Base-by-base conservation (phyloP, 2,888 invertebrate species). In the Ischnura elegans region DNA sequence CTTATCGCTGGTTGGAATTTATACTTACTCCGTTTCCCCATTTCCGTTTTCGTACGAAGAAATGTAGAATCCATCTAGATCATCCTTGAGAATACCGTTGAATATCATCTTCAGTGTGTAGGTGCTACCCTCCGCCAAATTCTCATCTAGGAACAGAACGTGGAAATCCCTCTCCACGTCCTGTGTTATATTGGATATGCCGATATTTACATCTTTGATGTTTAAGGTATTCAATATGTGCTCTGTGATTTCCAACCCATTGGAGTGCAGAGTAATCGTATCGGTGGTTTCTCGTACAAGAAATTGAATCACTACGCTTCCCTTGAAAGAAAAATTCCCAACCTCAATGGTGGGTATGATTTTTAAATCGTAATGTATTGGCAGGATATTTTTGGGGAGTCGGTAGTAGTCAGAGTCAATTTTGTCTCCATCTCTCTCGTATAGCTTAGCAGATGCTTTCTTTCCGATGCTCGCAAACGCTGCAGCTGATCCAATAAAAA, bases 31-130 rank as follows among this genome's bases (percentile, higher is more conserved):
- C 94, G 95, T 96, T 66, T 3, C 46, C 46, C 96, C 95, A 2
- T 96, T 96, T 47, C 96, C 95, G 93, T 96, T 96, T 42, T 95
- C 95, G 95, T 97, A 97, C 85, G 96, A 96, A 95, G 97, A 97
- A 93, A 96, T 96, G 95, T 97, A 97, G 94, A 97, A 97, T 93
- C 97, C 97, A 93, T 95, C 96, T 94, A 97, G 95, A 94, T 97
- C 97, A 0, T 96, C 95, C 94, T 97, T 97, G 46, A 97, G 96
- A 0, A 96, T 95, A 2, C 97, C 97, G 0, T 94, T 95, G 94
- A 97, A 98, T 0, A 95, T 94, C 94, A 97, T 97, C 29, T 95
- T 95, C 87, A 97, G 95, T 0, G 95, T 95, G 94, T 97, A 97
- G 8, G 95, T 95, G 4, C 95, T 95, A 1, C 96, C 96, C 0